Evolutionary conservation across 2,797 vertebrate species (phyloP).

Genomic region (Chromobotia macracanthus): DNA sequence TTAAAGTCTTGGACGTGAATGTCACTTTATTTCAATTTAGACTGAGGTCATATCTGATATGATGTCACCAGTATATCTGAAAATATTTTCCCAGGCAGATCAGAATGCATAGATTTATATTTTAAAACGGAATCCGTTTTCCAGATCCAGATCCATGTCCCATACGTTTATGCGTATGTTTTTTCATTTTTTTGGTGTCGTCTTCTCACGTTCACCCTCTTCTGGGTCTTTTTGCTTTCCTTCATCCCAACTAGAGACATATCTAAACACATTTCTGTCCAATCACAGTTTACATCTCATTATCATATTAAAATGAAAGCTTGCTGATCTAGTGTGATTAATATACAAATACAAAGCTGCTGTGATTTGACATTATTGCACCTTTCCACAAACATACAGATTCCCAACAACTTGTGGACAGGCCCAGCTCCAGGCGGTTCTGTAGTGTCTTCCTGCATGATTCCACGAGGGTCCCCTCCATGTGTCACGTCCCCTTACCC

Average conservation of each 20-base stretch:
- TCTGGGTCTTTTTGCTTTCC: neutral
- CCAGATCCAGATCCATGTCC: neutral
- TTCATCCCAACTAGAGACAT: neutral
- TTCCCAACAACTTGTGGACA: conserved; percentile 97
- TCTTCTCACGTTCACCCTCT: neutral
- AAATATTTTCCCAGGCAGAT: conserved; percentile 6
- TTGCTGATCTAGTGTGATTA: neutral
- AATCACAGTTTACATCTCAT: neutral
- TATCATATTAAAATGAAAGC: neutral
- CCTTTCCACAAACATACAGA: conserved; percentile 75
- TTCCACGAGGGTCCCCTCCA: conserved; percentile 92
- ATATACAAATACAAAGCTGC: neutral
- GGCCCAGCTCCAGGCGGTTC: conserved; percentile 81
- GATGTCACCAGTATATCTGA: conserved; percentile 19
- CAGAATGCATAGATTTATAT: conserved; percentile 7
- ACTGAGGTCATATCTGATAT: conserved; percentile 46
- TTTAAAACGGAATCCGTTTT: conserved; percentile 1
- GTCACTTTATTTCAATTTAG: conserved; percentile 37
- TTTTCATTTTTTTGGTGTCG: neutral
- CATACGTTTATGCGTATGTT: neutral
- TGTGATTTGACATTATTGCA: neutral
- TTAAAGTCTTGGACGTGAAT: conserved; percentile 42
- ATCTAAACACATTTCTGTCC: neutral
- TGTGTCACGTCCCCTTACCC: conserved; percentile 90
- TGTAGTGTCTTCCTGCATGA: conserved; percentile 94